Base-by-base conservation (phyloP, 2,888 invertebrate genomes). In the Aphidius colemani region DNA sequence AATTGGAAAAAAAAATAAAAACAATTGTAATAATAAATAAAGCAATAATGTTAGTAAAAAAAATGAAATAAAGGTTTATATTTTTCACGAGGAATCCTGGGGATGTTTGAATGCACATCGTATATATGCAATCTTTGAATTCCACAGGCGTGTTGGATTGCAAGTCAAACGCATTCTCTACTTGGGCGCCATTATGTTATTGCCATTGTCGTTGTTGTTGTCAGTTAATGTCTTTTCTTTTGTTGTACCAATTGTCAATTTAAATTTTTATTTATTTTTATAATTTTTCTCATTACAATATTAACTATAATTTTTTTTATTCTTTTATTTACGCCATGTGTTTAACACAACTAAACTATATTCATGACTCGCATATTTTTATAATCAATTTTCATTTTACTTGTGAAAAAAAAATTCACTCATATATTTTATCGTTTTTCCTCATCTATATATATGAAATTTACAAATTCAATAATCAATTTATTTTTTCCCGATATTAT, bases 151-250 rank as follows among this genome's bases (percentile, higher is more conserved):
- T 79, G 78, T 78, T 78, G 78, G 76, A 77, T 78, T 73, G 78
- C 76, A 74, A 78, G 76, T 75, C 77, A 75, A 77, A 72, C 78
- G 76, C 78, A 78, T 78, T 78, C 78, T 74, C 76, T 78, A 74
- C 73, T 76, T 72, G 71, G 30, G 30, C 72, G 73, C 76, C 75
- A 76, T 78, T 76, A 76, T 74, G 73, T 75, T 76, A 77, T 78
- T 75, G 76, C 74, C 64, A 62, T 59, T 57, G 62, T 66, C 68
- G 64, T 63, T 49, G 51, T 59, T 64, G 67, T 57, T 51, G 61
- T 62, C 66, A 59, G 64, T 67, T 63, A 64, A 57, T 46, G 30
- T 43, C 18, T 64, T 43, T 53, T 60, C 39, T 58, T 57, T 61
- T 63, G 58, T 61, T 65, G 62, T 66, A 30, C 30, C 30, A 57